Conservation (phyloP, 2,888 invertebrate species). For the Bombylius major region DNA sequence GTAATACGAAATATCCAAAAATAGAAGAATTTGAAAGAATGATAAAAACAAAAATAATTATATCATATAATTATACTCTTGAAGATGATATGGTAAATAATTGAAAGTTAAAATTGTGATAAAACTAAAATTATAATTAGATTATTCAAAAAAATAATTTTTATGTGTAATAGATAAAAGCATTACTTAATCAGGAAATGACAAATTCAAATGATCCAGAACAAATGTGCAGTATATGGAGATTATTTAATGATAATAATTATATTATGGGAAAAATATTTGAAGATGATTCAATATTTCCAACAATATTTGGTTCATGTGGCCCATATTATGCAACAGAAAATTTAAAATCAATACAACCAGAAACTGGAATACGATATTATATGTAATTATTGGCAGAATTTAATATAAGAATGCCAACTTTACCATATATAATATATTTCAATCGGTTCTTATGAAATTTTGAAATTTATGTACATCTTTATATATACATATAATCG, state of each 20-base stretch:
- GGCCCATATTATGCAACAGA: slow-evolving; percentile 34
- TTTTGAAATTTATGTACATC: too few species aligned
- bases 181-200: slow-evolving; percentile 31
- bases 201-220: slow-evolving; percentile 26
- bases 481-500: too few species aligned
- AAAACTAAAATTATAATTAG: too few species aligned
- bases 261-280: slow-evolving; percentile 35
- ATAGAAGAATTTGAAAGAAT: slow-evolving; percentile 32
- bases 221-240: slow-evolving; percentile 33
- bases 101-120: neutral
- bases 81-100: slow-evolving; percentile 31
- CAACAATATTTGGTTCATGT: slow-evolving; percentile 30
- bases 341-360: slow-evolving; percentile 25
- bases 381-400: slow-evolving; percentile 24
- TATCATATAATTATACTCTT: slow-evolving; percentile 31
- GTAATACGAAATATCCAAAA: slow-evolving; percentile 26
- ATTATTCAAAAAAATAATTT: neutral
- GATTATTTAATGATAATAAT: slow-evolving; percentile 33
- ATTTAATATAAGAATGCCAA: neutral
- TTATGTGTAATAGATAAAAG: slow-evolving; percentile 23
- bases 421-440: too few species aligned
- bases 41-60: slow-evolving; percentile 30
- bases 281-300: slow-evolving; percentile 33
- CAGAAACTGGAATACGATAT: slow-evolving; percentile 26
- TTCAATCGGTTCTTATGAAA: too few species aligned